These are phyloP conservation scores for Microdon myrmicae DNA, from an alignment of 2,888 invertebrate genomes.

Conservation along the genomic window DNA sequence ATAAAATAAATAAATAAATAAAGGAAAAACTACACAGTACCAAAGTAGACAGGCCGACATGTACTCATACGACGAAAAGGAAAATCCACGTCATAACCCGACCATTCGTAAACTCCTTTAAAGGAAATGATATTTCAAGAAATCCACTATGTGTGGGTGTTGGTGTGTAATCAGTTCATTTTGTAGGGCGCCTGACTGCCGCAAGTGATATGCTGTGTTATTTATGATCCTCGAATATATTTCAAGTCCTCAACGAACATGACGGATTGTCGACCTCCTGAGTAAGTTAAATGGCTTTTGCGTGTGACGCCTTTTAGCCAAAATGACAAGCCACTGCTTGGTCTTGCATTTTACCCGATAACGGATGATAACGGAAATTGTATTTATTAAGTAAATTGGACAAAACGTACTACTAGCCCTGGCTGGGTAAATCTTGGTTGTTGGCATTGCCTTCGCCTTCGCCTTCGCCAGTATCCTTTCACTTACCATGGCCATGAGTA, in stretches of 20 bases:
- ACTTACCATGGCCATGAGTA: too few relatives aligned
- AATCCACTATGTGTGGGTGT: slow-evolving; percentile 1
- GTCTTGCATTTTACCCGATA: slow-evolving; percentile 27
- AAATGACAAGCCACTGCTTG: slow-evolving; percentile 29
- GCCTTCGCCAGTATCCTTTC: too few relatives aligned
- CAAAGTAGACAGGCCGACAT: too few relatives aligned
- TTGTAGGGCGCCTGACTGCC: slow-evolving; percentile 31
- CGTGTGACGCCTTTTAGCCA: slow-evolving; percentile 16
- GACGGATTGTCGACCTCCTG: slow-evolving; percentile 34
- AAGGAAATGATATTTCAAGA: too few relatives aligned
- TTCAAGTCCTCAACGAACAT: slow-evolving; percentile 40
- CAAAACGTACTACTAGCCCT: too few relatives aligned
- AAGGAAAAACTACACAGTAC: too few relatives aligned
- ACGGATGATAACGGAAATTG: slow-evolving; percentile 25
- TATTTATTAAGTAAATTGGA: slow-evolving; percentile 35
- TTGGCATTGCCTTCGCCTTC: too few relatives aligned
- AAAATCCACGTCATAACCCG: too few relatives aligned
- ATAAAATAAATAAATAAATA: too few relatives aligned
- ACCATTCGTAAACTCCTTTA: too few relatives aligned
- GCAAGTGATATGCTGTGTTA: slow-evolving; percentile 43
- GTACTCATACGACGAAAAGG: too few relatives aligned
- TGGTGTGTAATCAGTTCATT: slow-evolving; percentile 28
- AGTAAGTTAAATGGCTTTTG: slow-evolving; percentile 12
- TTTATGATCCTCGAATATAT: slow-evolving; percentile 41
- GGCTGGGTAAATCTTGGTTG: too few relatives aligned